Evolutionary conservation across 92 coral and sea anemone species (phyloP), one percentile per base, ranked within the genome.

Genomic region (Porites divaricata): DNA sequence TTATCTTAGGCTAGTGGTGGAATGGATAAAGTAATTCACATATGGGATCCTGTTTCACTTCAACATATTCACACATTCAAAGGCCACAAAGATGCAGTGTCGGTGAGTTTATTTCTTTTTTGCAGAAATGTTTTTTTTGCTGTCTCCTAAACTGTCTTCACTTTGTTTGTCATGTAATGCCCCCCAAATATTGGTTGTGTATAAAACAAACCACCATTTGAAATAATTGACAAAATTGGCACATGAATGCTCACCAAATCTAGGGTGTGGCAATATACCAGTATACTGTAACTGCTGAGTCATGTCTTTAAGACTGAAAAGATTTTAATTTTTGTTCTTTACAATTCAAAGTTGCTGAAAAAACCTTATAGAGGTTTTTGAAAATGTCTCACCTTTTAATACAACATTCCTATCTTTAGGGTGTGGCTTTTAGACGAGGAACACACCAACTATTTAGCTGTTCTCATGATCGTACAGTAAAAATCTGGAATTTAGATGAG

Each of bases 401-500:
- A 35, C 0, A 0, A 35, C 45, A 35, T 35, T 35, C 4, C 4
- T 35, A 6, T 35, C 61, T 63, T 71, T 52, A 96, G 99, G 99
- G 98, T 48, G 82, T 93, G 77, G 95, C 97, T n/a, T 96, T 96
- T 81, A 92, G 99, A 66, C 91, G 87, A 59, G 99, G 94, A 67
- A 90, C 93, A 19, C 96, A 93, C 79, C 99, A 96, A 59, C 89
- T 96, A 17, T 96, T 96, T 59, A 96, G 99, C 81, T 92, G 92
- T 13, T 95, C 99, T 41, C 95, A 92, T 74, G 98, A 96, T 78
- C 93, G 90, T 74, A 94, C 99, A 25, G 93, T 91, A 20, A 96
- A 96, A 79, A 95, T 96, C 51, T 96, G 99, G 99, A 96, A 90
- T 84, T 78, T 96, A 77, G 98, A 96, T 89, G 99, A 96, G 83